Percentiles rank a stretch among this genome's conserved stretches.
phyloP scores from a whole-genome alignment of 2,113 vertebrate genomes.

The Ondatra zibethicus region DNA sequence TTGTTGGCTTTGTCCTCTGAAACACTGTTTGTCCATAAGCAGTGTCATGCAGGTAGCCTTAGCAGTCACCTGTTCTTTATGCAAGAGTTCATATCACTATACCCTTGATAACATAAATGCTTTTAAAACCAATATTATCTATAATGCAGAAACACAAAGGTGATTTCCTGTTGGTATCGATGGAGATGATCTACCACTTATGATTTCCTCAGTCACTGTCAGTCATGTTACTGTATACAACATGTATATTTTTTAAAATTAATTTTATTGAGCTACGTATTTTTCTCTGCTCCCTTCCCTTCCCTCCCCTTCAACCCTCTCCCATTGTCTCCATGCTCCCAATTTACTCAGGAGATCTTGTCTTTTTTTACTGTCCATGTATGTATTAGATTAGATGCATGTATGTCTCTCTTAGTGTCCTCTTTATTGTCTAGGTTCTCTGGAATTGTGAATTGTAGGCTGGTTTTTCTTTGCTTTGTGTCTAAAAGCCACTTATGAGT shows the following conservation, averaged over 20 bases:
- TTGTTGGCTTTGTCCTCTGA: neutral
- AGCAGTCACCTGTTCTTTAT: neutral
- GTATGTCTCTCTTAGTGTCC: too few species aligned
- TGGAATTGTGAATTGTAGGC: too few species aligned
- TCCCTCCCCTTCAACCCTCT: too few species aligned
- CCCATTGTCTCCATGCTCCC: too few species aligned
- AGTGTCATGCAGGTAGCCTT: neutral
- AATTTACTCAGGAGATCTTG: too few species aligned
- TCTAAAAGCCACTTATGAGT: too few species aligned
- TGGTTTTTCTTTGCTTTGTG: too few species aligned
- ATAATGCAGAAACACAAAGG: neutral
- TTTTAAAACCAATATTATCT: neutral
- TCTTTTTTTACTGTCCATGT: too few species aligned
- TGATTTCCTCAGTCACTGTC: neutral
- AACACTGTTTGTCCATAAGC: neutral
- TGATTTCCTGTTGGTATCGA: neutral
- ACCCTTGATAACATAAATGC: neutral
- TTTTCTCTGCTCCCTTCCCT: too few species aligned
- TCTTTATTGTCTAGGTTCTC: too few species aligned
- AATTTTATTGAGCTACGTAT: too few species aligned
- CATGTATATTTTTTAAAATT: neutral
- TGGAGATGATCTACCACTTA: neutral
- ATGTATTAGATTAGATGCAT: too few species aligned
- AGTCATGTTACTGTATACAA: neutral
- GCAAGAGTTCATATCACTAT: neutral